These are phyloP conservation scores for Rhopalosiphum padi DNA, from an alignment of 1,140 invertebrate genomes.

Conservation along the genomic window DNA sequence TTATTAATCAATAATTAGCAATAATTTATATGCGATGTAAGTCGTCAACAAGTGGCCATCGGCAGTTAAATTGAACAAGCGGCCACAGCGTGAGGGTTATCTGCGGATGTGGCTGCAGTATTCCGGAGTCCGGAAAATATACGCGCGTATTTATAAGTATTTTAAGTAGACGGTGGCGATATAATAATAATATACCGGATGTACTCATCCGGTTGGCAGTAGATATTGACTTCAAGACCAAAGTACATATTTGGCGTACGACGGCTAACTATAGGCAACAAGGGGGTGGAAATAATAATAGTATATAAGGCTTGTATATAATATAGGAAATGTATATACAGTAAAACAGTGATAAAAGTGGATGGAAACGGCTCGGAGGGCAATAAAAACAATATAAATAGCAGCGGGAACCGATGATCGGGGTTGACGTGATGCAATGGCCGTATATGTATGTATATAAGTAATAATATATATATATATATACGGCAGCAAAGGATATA, in stretches of 20 bases:
- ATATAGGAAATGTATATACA: conserved; percentile 28
- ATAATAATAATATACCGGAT: background rate
- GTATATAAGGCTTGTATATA: conserved; percentile 24
- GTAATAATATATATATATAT: background rate
- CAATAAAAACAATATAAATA: conserved; percentile 58
- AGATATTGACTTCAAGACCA: conserved; percentile 18
- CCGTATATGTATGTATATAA: background rate
- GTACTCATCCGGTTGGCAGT: conserved; percentile 4
- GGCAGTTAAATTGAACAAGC: background rate
- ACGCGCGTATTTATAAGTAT: background rate
- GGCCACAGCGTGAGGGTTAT: background rate
- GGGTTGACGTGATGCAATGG: conserved; percentile 53
- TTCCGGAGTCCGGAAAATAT: background rate
- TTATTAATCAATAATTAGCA: background rate
- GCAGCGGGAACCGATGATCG: conserved; percentile 47
- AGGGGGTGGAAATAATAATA: background rate
- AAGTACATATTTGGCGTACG: background rate
- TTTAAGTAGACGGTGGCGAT: background rate
- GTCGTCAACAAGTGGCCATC: background rate
- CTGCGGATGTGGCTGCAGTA: background rate
- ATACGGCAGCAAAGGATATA: background rate
- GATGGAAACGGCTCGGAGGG: conserved; percentile 50
- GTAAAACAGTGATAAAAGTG: conserved; percentile 55
- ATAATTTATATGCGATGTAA: background rate
- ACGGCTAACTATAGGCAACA: background rate